A percentile compares a stretch with the other conserved stretches of the same genome.
These are phyloP conservation scores for Euschistus heros DNA, from an alignment of 1,140 invertebrate species.

Conservation along the genomic window DNA sequence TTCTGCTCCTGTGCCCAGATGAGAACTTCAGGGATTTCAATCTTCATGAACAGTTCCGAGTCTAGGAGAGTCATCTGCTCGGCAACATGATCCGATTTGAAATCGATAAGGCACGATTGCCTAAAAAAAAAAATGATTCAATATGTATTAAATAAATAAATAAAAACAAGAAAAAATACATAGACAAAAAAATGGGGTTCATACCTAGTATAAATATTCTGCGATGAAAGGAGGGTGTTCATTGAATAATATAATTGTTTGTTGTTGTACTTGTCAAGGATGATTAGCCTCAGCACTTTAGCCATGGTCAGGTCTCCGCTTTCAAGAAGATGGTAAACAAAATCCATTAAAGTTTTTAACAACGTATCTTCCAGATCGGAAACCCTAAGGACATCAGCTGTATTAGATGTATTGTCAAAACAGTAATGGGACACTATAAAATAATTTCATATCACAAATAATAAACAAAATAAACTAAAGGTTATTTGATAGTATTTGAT, in stretches of 20 bases:
- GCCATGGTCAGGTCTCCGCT: conserved; percentile 77
- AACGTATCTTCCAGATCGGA: conserved; percentile 68
- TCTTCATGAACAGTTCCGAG: conserved; percentile 88
- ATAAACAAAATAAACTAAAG: too few relatives aligned
- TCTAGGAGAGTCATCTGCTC: conserved; percentile 98
- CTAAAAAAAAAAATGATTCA: conserved; percentile 36
- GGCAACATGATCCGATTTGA: conserved; percentile 84
- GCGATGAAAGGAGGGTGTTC: conserved; percentile 29
- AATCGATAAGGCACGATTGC: conserved; percentile 69
- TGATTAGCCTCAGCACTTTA: conserved; percentile 75
- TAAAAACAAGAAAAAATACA: neutral
- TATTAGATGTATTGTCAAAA: too few relatives aligned
- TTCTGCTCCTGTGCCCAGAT: conserved; percentile 96
- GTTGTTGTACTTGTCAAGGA: conserved; percentile 76
- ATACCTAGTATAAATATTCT: conserved; percentile 34
- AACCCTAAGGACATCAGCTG: conserved; percentile 42
- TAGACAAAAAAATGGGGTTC: neutral
- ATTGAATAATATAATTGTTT: conserved; percentile 44
- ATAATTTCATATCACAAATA: too few relatives aligned
- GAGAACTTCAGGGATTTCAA: conserved; percentile 93
- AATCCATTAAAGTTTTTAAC: conserved; percentile 71
- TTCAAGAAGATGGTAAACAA: conserved; percentile 81
- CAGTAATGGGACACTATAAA: too few relatives aligned
- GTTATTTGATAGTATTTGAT: too few relatives aligned
- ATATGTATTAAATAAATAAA: neutral